These are phyloP conservation scores for Colius striatus DNA, from an alignment of 2,113 vertebrate species.

Conservation along the genomic window DNA sequence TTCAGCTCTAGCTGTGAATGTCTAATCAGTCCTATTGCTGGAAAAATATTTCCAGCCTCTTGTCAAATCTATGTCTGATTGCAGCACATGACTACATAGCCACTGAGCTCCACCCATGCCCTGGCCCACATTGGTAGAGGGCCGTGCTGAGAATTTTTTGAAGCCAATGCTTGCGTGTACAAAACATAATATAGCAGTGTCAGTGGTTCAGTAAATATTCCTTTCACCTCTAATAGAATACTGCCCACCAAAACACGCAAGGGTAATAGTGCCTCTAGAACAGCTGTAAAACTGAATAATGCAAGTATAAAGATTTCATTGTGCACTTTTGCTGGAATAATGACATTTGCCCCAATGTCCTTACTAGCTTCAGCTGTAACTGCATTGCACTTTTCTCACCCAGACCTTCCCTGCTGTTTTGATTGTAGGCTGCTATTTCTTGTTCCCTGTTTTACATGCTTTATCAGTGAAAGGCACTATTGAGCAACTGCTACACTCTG, in stretches of 20 bases:
- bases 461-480: background rate
- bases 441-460: background rate
- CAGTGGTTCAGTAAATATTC: background rate
- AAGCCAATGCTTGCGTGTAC: background rate
- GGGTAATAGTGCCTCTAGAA: background rate
- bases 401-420: background rate
- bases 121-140: background rate
- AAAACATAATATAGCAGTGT: background rate
- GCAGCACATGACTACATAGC: background rate
- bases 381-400: background rate
- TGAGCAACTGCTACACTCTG: background rate
- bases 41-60: slow-evolving; percentile 46
- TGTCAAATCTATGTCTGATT: slow-evolving; percentile 36
- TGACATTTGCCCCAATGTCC: background rate
- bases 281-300: background rate
- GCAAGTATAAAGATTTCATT: background rate
- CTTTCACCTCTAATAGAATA: background rate
- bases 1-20: slow-evolving; percentile 42
- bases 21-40: slow-evolving; percentile 59
- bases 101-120: background rate
- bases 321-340: background rate
- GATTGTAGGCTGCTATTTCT: background rate
- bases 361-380: background rate
- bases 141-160: background rate
- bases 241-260: background rate